Percentiles rank a stretch among this genome's conserved stretches.
These are phyloP conservation scores for Hecatera dysodea DNA, from an alignment of 2,888 invertebrate genomes.

Conservation along the genomic window DNA sequence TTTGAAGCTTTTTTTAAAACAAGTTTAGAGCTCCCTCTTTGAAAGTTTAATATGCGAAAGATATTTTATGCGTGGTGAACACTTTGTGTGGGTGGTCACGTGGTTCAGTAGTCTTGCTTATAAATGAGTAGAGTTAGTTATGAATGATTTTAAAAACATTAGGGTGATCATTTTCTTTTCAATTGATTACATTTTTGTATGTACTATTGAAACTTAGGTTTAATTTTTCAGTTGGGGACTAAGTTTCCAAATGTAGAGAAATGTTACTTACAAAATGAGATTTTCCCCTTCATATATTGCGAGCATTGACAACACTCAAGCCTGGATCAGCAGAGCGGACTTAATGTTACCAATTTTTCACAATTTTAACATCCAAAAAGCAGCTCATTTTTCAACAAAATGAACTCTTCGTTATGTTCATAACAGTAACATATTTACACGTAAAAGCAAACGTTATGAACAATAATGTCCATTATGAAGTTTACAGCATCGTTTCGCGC, in stretches of 20 bases:
- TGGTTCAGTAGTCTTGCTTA: not conserved
- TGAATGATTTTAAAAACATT: not conserved
- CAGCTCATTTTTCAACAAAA: constrained; percentile 40
- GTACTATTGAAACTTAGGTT: not conserved
- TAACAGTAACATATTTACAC: constrained; percentile 50
- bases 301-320: constrained; percentile 16
- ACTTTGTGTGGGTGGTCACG: not conserved
- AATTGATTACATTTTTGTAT: not conserved
- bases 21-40: constrained; percentile 23
- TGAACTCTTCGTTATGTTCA: constrained; percentile 47
- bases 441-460: constrained; percentile 44
- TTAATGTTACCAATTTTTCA: constrained; percentile 46
- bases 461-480: constrained; percentile 53
- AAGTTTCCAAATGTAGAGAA: not conserved
- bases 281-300: not conserved
- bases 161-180: not conserved
- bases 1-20: constrained; percentile 25
- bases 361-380: constrained; percentile 41
- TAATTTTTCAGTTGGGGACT: not conserved
- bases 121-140: not conserved
- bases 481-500: constrained; percentile 42
- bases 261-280: not conserved
- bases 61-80: constrained; percentile 14
- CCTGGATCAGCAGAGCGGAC: constrained; percentile 17
- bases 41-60: constrained; percentile 29